Base-by-base conservation (phyloP, 2,113 vertebrate species). In the Corythoichthys haematopterus region DNA sequence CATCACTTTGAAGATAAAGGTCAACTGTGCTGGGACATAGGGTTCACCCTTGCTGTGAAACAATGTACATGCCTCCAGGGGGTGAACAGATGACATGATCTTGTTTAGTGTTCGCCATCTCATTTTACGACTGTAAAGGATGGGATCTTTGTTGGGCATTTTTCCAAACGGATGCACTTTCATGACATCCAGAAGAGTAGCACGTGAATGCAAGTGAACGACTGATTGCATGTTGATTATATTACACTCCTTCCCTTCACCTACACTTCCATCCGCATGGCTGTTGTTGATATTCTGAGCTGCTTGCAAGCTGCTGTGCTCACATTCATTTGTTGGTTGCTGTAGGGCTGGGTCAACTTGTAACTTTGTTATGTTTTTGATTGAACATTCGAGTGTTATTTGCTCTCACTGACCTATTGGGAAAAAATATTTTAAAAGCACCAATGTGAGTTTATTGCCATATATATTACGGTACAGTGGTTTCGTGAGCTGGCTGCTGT, bases 211-310 rank as follows among this genome's bases (percentile, higher is more conserved):
- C 75, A 66, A 37, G 7, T 64, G 71, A 61, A 58, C 65, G 66
- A 85, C 76, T 82, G 79, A 86, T 78, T 69, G 55, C 67, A 69
- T 52, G 69, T 81, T 82, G 55, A 57, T 82, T 70, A 77, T n/a
- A 80, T 84, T 73, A 78, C 13, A 4, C 35, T 16, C 4, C 4
- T 52, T 52, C 53, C 61, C 76, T 53, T 64, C 73, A 38, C 76
- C 78, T 65, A 72, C 63, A 59, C 35, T 55, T 56, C 40, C 51
- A 78, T 51, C 63, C 16, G 33, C 9, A 50, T 60, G 71, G 60
- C 66, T 50, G 38, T 45, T 71, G 77, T 75, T 80, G 76, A 76
- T 75, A 81, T 69, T 76, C 61, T 55, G 66, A 80, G 76, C 64
- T 64, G 61, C 64, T 45, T 33, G 40, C 59, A 45, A 46, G 40